Evolutionary conservation across 64 coral and sea anemone species (phyloP).

Genomic region (Montipora cactus): DNA sequence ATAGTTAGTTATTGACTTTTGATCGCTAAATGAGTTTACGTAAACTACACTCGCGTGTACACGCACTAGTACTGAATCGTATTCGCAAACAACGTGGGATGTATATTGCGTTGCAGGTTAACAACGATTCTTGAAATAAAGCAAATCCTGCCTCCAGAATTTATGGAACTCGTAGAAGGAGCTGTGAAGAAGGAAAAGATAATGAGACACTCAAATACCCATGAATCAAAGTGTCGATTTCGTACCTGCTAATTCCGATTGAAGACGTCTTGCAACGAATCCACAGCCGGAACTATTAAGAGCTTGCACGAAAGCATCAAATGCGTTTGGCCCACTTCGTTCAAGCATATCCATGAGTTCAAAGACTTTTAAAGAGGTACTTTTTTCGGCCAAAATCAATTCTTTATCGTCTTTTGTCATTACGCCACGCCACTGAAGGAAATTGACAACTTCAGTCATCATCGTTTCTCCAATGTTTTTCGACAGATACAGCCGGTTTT

Average conservation of each 20-base stretch:
- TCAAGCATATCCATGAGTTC: constrained; percentile 68
- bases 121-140: too few relatives aligned
- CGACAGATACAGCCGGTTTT: neutral
- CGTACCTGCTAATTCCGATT: neutral
- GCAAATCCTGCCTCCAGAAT: too few relatives aligned
- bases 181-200: too few relatives aligned
- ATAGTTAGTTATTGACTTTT: too few relatives aligned
- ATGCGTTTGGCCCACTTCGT: constrained; percentile 74
- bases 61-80: too few relatives aligned
- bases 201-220: too few relatives aligned
- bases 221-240: neutral
- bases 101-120: too few relatives aligned
- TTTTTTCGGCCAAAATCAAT: neutral
- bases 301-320: constrained; percentile 69
- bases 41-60: too few relatives aligned
- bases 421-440: neutral
- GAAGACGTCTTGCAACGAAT: neutral
- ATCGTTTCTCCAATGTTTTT: constrained; percentile 19
- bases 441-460: constrained; percentile 57
- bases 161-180: too few relatives aligned
- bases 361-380: constrained; percentile 21
- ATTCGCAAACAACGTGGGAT: too few relatives aligned
- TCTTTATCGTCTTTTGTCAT: too few relatives aligned
- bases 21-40: too few relatives aligned
- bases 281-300: constrained; percentile 8